A percentile compares a stretch with the other conserved stretches of the same genome.
These are phyloP conservation scores for Taenioides sp. DNA, from an alignment of 2,797 vertebrate genomes.

Conservation along the genomic window DNA sequence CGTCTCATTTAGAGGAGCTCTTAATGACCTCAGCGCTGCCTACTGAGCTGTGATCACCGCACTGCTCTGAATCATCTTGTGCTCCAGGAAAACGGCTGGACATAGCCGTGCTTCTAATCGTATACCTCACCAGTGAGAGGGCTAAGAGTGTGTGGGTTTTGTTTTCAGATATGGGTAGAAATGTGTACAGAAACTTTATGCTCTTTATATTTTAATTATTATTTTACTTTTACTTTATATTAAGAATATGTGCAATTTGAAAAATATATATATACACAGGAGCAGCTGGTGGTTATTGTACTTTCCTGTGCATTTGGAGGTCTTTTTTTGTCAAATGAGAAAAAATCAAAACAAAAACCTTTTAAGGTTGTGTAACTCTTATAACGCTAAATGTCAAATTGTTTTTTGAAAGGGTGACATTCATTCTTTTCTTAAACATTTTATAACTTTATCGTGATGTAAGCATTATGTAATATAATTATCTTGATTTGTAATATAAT, in stretches of 20 bases:
- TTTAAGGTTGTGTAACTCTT: too few species aligned
- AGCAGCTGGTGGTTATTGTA: neutral
- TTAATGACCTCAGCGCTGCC: conserved; percentile 55
- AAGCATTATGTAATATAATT: too few species aligned
- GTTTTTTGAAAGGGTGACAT: too few species aligned
- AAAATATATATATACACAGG: neutral
- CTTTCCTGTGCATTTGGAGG: neutral
- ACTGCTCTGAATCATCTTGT: conserved; percentile 35
- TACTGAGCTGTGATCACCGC: conserved; percentile 59
- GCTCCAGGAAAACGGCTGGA: neutral
- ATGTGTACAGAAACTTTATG: neutral
- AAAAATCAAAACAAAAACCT: too few species aligned
- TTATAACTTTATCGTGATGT: too few species aligned
- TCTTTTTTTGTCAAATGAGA: neutral
- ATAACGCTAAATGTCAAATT: too few species aligned
- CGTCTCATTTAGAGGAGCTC: conserved; percentile 50
- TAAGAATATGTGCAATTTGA: neutral
- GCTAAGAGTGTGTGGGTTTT: neutral
- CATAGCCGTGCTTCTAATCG: conserved; percentile 3
- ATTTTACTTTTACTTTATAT: too few species aligned
- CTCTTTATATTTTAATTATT: too few species aligned
- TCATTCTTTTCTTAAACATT: too few species aligned
- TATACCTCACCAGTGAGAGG: neutral
- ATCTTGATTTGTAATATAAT: too few species aligned
- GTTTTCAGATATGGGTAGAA: neutral